A percentile compares a stretch with the other conserved stretches of the same genome.
These are phyloP conservation scores for Coreius guichenoti DNA, from an alignment of 2,797 vertebrate species.

Conservation along the genomic window DNA sequence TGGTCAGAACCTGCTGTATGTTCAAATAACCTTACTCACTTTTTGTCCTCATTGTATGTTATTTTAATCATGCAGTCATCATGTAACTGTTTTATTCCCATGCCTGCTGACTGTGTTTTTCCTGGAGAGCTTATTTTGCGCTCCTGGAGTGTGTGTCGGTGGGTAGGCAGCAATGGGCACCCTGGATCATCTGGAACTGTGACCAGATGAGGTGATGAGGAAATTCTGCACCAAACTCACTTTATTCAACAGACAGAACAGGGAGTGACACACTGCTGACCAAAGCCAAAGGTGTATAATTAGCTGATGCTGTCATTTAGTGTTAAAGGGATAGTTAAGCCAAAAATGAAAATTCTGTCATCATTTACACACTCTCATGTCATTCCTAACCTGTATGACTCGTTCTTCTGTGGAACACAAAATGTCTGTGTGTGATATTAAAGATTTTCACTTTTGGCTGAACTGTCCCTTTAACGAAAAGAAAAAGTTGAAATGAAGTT, in stretches of 20 bases:
- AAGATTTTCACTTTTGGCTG: not conserved
- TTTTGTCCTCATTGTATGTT: constrained; percentile 18
- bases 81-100: constrained; percentile 22
- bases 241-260: not conserved
- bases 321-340: not conserved
- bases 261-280: not conserved
- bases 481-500: not conserved
- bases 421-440: too few species aligned
- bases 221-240: constrained; percentile 11
- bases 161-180: not conserved
- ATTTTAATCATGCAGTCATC: constrained; percentile 31
- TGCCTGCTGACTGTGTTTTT: constrained; percentile 15
- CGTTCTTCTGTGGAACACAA: not conserved
- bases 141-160: not conserved
- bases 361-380: not conserved
- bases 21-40: not conserved
- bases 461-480: not conserved
- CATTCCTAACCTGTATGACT: not conserved
- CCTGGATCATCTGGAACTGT: constrained; percentile 29
- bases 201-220: constrained; percentile 32
- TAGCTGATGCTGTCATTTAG: constrained; percentile 9
- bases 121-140: constrained; percentile 14
- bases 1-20: not conserved
- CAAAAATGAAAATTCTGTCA: not conserved
- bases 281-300: constrained; percentile 1